Evolutionary conservation across 2,797 vertebrate species (phyloP).

Genomic region (Miichthys miiuy): DNA sequence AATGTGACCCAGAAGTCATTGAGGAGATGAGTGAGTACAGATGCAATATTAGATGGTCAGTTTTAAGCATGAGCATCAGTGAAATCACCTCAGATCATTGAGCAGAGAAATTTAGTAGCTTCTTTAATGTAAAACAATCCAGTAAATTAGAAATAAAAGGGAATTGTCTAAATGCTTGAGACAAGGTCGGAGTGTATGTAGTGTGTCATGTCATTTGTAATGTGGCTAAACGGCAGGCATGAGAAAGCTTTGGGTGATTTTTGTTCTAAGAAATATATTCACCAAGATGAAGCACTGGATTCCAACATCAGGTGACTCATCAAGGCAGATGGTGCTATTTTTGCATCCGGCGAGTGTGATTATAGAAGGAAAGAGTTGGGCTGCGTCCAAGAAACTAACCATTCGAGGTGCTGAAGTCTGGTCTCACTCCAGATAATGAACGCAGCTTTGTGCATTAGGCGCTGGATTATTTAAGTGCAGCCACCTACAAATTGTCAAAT

Average conservation of each 20-base stretch:
- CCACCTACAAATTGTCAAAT: conserved; percentile 6
- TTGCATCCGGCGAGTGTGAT: neutral
- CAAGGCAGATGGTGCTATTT: conserved; percentile 9
- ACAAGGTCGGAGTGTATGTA: neutral
- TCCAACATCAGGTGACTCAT: conserved; percentile 1
- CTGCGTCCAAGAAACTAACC: conserved; percentile 3
- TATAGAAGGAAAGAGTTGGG: conserved; percentile 12
- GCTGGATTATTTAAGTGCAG: neutral
- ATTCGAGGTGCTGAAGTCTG: neutral
- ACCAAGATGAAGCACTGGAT: neutral
- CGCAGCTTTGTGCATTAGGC: neutral
- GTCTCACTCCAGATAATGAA: conserved; percentile 24
- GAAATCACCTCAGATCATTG: neutral
- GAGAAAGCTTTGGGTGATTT: neutral
- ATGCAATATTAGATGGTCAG: neutral
- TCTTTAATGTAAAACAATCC: neutral
- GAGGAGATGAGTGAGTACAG: conserved; percentile 94
- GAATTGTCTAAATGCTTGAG: neutral
- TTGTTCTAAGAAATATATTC: neutral
- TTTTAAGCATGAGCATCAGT: neutral
- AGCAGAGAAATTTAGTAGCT: neutral
- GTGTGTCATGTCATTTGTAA: neutral
- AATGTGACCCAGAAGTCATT: conserved; percentile 95
- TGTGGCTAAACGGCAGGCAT: neutral
- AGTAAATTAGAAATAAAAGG: too few species aligned